Base-by-base conservation (phyloP, 2,797 vertebrate genomes). In the Argya squamiceps region DNA sequence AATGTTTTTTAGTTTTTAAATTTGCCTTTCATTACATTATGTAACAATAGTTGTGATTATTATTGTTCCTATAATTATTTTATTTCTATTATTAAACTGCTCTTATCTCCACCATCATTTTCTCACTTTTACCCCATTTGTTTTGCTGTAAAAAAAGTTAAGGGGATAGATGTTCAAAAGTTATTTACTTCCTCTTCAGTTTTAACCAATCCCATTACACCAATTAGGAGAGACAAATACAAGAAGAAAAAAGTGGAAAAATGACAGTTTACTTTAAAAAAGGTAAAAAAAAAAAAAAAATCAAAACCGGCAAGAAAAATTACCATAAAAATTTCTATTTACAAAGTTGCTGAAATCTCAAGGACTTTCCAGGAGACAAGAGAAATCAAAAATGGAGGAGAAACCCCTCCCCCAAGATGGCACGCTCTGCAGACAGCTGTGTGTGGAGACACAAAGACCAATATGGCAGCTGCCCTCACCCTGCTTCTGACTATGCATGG, bases 401-500 rank as follows among this genome's bases (percentile, higher is more conserved):
- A n/a, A 63, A 11, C 4, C 3, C 11, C 14, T 44, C 11, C 6
- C 3, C 11, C 18, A 53, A 21, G 22, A 62, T 18, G 39, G 4
- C 8, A 7, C 11, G 9, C 7, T 32, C 47, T 36, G 27, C 11
- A 41, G 20, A 20, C 0, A 0, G 20, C 44, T 41, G 20, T 0
- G 0, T 20, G 44, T 41, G 44, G 53, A 30, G 36, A 50, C 7
- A 6, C 18, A 27, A 39, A 41, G 20, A 4, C 18, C 27, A 39
- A 50, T 12, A 15, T 6, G 20, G 16, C 1, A 2, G 16, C 26
- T 50, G 21, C 37, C 10, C 21, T 50, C 20, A 6, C 2, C 5
- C 22, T 26, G 43, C 32, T 50, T 34, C 20, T 0, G 0, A 16
- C 24, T 50, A 2, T 15, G 15, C 0, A 0, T 41, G 4, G 30